Base-by-base conservation (phyloP, 1,140 invertebrate species). In the Polypedilum pembai region DNA sequence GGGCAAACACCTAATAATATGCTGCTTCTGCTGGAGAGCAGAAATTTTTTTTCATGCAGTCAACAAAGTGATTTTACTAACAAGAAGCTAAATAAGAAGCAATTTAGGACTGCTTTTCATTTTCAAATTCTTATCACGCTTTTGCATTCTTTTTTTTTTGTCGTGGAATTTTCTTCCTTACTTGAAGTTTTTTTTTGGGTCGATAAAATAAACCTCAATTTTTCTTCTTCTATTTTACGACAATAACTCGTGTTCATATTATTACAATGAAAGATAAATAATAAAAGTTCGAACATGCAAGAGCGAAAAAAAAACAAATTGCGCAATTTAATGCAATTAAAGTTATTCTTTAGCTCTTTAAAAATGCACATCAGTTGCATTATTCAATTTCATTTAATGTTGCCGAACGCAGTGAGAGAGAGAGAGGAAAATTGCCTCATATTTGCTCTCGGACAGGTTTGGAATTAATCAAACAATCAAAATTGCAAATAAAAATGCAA, bases 301-400 rank as follows among this genome's bases (percentile, higher is more conserved):
- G 45, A 56, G 45, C 45, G n/a, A n/a, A n/a, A 56, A 56, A n/a
- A 56, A 56, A 10, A n/a, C 12, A 56, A 56, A 56, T 56, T 56
- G 45, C 45, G 45, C 45, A 56, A 56, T 56, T 56, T 56, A 56
- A 56, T 56, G 45, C 45, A 56, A 56, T 56, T 56, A 56, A 56
- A 56, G 45, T 56, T 33, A 33, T 33, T 33, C 24, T 33, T 33
- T 33, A 33, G 5, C 24, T 33, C 24, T 33, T 33, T 33, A 33
- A 33, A 33, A 33, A 33, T 33, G 24, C 24, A 33, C 24, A 56
- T 56, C n/a, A 56, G 15, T 4, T 56, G 12, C n/a, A n/a, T 12
- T n/a, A 56, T 56, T 56, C 12, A 12, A 56, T 56, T 56, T 56
- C n/a, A n/a, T 56, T 56, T 56, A 56, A 56, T 15, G 45, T 56